These are phyloP conservation scores for Drosophila gaucha DNA, from an alignment of 2,888 invertebrate genomes.

Conservation along the genomic window DNA sequence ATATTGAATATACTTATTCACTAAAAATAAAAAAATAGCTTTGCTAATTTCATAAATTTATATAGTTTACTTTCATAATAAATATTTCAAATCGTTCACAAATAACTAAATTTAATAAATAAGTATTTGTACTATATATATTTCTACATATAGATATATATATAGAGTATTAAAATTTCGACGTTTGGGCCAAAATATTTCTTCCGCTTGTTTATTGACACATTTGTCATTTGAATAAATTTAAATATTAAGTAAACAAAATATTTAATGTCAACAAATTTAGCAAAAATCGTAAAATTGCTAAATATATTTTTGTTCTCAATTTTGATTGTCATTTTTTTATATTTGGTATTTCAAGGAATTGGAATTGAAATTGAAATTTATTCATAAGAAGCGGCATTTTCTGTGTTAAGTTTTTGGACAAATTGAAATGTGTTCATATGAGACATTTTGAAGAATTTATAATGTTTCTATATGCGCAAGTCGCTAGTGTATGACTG, in stretches of 20 bases:
- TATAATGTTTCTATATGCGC: constrained; percentile 20
- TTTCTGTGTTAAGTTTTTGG: constrained; percentile 45
- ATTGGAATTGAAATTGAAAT: constrained; percentile 24
- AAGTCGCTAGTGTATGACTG: not conserved
- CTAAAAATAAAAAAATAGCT: not conserved
- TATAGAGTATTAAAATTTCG: constrained; percentile 9
- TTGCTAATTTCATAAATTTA: not conserved
- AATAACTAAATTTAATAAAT: not conserved
- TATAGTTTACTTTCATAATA: not conserved
- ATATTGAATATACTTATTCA: too few species aligned
- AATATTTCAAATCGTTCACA: not conserved
- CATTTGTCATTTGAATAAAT: constrained; percentile 60
- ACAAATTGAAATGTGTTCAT: constrained; percentile 79
- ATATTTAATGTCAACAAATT: constrained; percentile 73
- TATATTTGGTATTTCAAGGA: not conserved
- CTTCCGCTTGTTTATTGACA: constrained; percentile 38
- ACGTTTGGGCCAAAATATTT: not conserved
- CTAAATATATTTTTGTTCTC: constrained; percentile 62
- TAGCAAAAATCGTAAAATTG: constrained; percentile 62
- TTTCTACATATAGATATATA: not conserved
- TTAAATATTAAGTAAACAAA: constrained; percentile 79
- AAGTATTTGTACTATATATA: not conserved
- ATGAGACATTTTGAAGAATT: constrained; percentile 56
- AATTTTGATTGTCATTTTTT: constrained; percentile 40
- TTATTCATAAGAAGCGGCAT: constrained; percentile 38